Conservation (phyloP, 2,113 vertebrate genomes). For the Actenoides hombroni region DNA sequence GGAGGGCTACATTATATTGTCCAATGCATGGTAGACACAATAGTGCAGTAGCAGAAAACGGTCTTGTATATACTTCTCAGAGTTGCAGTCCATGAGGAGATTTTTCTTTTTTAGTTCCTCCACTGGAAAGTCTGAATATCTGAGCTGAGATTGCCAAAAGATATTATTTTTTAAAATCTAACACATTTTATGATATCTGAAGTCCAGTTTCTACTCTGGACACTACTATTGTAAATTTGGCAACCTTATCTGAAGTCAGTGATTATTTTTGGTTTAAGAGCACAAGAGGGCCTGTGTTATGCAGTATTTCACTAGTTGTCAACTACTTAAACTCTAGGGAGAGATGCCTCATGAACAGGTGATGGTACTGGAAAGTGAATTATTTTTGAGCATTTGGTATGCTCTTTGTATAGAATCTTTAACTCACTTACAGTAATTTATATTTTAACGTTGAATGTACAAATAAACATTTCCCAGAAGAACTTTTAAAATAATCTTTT, state of each 20-base stretch:
- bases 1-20: background rate
- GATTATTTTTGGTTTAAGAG: background rate
- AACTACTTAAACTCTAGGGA: background rate
- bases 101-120: background rate
- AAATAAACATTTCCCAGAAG: constrained; percentile 54
- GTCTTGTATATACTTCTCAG: background rate
- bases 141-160: background rate
- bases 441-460: background rate
- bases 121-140: background rate
- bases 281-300: background rate
- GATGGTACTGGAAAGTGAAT: background rate
- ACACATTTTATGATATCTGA: background rate
- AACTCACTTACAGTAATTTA: constrained; percentile 37
- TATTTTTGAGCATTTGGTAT: constrained; percentile 7
- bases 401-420: constrained; percentile 33
- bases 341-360: background rate
- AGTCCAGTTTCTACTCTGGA: background rate
- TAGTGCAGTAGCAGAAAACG: background rate
- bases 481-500: constrained; percentile 48
- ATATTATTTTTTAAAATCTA: background rate
- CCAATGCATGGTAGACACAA: background rate
- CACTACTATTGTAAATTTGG: background rate
- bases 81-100: background rate
- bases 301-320: background rate
- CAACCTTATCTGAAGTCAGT: background rate